Evolutionary conservation across 1,140 invertebrate species (phyloP).

Genomic region (Drosophila carrolli): DNA sequence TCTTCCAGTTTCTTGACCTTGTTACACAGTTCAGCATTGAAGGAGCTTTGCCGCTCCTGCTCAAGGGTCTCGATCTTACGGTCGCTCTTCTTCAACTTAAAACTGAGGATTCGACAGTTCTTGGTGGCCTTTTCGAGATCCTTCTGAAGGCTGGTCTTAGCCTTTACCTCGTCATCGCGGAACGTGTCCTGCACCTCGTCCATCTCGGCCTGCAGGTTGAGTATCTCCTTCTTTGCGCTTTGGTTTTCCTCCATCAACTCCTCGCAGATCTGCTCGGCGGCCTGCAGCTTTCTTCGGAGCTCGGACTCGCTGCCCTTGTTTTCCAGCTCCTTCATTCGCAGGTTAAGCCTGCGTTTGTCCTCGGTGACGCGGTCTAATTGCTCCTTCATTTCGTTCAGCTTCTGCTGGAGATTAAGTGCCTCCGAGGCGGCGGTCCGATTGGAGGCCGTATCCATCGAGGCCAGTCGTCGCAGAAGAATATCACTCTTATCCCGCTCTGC

Average conservation of each 20-base stretch:
- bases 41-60: slow-evolving; percentile 90
- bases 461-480: slow-evolving; percentile 90
- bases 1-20: slow-evolving; percentile 92
- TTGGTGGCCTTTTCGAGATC: slow-evolving; percentile 98
- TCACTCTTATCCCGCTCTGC: slow-evolving; percentile 95
- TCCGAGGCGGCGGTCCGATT: slow-evolving; percentile 89
- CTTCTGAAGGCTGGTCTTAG: slow-evolving; percentile 97
- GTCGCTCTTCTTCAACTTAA: slow-evolving; percentile 98
- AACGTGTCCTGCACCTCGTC: slow-evolving; percentile 99
- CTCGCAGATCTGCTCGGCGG: slow-evolving; percentile 95
- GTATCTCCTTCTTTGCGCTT: slow-evolving; percentile 96
- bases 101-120: slow-evolving; percentile 98
- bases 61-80: slow-evolving; percentile 95
- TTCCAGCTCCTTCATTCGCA: slow-evolving; percentile 90
- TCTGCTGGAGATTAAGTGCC: slow-evolving; percentile 91
- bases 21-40: slow-evolving; percentile 87
- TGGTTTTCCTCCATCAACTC: slow-evolving; percentile 98
- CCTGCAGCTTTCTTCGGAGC: slow-evolving; percentile 91
- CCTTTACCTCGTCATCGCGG: slow-evolving; percentile 98
- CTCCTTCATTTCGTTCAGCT: slow-evolving; percentile 92
- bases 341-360: slow-evolving; percentile 91
- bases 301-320: slow-evolving; percentile 87
- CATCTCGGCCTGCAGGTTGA: slow-evolving; percentile 97
- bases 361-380: slow-evolving; percentile 91
- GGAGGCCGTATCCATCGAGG: slow-evolving; percentile 90